Conservation (phyloP, 2,113 vertebrate genomes). For the Archilochus colubris region DNA sequence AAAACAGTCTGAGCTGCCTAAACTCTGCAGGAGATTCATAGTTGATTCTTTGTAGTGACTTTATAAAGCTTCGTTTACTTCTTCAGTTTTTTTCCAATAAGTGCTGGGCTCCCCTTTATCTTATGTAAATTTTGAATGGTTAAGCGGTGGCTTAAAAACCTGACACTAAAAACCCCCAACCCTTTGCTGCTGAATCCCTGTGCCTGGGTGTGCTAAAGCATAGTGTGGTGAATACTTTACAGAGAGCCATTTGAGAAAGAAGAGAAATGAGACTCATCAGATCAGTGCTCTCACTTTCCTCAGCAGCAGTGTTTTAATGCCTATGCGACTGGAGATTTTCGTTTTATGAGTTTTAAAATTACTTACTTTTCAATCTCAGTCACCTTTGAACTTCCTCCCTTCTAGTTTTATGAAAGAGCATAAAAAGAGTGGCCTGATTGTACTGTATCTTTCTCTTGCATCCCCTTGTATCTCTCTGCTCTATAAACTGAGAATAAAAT, state of each 20-base stretch:
- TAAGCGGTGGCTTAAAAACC: background rate
- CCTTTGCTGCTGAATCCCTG: background rate
- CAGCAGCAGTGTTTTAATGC: constrained; percentile 7
- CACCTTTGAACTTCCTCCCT: constrained; percentile 63
- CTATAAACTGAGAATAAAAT: background rate
- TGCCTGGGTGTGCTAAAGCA: background rate
- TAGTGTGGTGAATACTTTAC: background rate
- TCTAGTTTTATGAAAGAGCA: constrained; percentile 28
- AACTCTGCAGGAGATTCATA: background rate
- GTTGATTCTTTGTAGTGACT: background rate
- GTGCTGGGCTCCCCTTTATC: background rate
- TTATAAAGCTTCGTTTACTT: background rate
- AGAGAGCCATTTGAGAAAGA: background rate
- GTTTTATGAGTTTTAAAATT: constrained; percentile 56
- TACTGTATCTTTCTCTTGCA: background rate
- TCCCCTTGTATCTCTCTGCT: background rate
- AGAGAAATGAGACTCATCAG: constrained; percentile 24
- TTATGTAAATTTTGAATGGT: background rate
- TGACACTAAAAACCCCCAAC: background rate
- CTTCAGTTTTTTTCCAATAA: background rate
- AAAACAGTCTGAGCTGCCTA: background rate
- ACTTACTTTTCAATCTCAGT: constrained; percentile 48
- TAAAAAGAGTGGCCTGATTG: background rate
- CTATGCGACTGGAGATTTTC: constrained; percentile 2
- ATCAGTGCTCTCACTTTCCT: constrained; percentile 44